phyloP scores from a whole-genome alignment of 64 coral and sea anemone genomes.

The Acropora tenuis region DNA sequence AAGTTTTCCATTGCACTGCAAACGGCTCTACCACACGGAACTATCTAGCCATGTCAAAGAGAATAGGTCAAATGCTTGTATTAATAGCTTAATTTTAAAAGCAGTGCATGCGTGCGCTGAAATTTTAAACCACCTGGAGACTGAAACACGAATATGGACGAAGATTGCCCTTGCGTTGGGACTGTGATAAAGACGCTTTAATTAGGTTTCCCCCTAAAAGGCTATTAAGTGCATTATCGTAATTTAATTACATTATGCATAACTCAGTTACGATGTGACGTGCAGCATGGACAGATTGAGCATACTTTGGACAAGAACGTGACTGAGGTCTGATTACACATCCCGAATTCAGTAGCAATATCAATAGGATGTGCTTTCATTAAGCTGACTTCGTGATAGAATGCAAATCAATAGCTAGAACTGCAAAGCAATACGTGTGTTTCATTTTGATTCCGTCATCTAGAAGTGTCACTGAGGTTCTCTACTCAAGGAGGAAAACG shows the following conservation, averaged over 20 bases:
- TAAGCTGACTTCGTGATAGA: not conserved
- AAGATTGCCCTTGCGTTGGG: too few species aligned
- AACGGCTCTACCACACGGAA: too few species aligned
- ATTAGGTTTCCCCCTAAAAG: not conserved
- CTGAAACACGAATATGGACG: too few species aligned
- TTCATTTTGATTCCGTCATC: not conserved
- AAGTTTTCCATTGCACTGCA: too few species aligned
- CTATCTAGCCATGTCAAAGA: too few species aligned
- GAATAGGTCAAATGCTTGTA: too few species aligned
- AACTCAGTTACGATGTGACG: too few species aligned
- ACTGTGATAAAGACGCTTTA: not conserved
- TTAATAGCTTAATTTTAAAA: too few species aligned
- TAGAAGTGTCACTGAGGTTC: not conserved
- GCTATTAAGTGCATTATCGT: too few species aligned
- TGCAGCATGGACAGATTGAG: not conserved
- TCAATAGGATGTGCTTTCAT: not conserved
- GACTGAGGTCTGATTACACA: slow-evolving; percentile 2
- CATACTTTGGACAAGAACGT: not conserved
- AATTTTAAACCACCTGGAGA: too few species aligned
- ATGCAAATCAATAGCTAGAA: not conserved
- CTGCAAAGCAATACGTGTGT: not conserved
- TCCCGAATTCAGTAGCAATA: not conserved
- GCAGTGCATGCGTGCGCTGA: too few species aligned
- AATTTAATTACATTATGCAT: too few species aligned
- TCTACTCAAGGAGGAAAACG: not conserved